Evolutionary conservation across 2,113 vertebrate species (phyloP), one percentile per base, ranked within the genome.

Genomic region (Gobio gobio): DNA sequence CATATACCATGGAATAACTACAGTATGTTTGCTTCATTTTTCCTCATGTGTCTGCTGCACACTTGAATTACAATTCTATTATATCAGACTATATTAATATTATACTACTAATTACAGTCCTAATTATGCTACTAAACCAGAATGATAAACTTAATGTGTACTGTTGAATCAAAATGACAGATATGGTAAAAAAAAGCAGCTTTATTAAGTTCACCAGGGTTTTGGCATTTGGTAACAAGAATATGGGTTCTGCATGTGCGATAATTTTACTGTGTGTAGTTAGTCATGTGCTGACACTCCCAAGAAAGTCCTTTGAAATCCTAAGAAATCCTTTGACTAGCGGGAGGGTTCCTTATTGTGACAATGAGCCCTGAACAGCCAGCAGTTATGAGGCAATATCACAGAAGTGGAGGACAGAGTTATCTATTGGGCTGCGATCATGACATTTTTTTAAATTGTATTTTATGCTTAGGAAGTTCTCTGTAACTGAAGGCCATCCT

Each of bases 401-500:
- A 51, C 22, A 14, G 16, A 58, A 83, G 63, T 72, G 47, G 20
- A 73, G 10, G 20, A 70, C 29, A 68, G 63, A 72, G 20, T 56
- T 72, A 56, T 40, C 66, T 58, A 12, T 70, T 24, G 47, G 9
- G 18, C 29, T 36, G 47, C 70, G 64, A 70, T 56, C 80, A 68
- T 70, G 64, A 73, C 81, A 83, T 51, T 47, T 68, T 80, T 29
- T 18, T 3, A 29, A 29, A 29, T 45, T 83, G 61, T 78, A 5
- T 79, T 68, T 47, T 70, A 64, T 2, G 0, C 58, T 81, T 18
- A 86, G 78, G 64, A 81, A 64, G 56, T 81, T 73, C 26, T 80
- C 40, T n/a, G 26, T 74, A 58, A 61, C 83, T 56, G 68, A 80
- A 87, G 76, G 68, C 82, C 76, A 80, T 87, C 68, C 40, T 84